phyloP scores from a whole-genome alignment of 2,888 invertebrate species.

The Torymus auratus region DNA sequence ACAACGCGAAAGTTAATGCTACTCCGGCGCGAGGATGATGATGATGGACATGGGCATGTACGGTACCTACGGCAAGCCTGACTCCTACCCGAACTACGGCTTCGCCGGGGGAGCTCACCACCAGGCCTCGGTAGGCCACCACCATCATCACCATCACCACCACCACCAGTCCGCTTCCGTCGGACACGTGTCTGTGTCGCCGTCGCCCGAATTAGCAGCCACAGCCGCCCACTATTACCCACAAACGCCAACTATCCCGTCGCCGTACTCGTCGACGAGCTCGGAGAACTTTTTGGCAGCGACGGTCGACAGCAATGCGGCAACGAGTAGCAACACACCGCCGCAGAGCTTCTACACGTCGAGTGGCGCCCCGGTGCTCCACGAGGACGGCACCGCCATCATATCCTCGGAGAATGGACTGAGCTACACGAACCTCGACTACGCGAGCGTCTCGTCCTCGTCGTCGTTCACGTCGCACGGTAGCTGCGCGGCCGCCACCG shows the following conservation, averaged over 20 bases:
- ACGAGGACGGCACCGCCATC: constrained; percentile 80
- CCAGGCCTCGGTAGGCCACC: constrained; percentile 67
- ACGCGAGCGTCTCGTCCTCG: constrained; percentile 78
- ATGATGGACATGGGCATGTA: constrained; percentile 91
- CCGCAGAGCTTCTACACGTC: constrained; percentile 72
- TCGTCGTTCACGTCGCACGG: constrained; percentile 65
- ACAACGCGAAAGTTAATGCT: constrained; percentile 65
- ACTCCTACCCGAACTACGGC: constrained; percentile 73
- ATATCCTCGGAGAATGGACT: constrained; percentile 91
- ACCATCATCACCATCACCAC: constrained; percentile 60
- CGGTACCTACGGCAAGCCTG: constrained; percentile 78
- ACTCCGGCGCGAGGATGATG: constrained; percentile 80
- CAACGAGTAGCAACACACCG: constrained; percentile 62
- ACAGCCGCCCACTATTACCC: constrained; percentile 71
- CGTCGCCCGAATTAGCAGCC: constrained; percentile 72
- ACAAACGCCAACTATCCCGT: constrained; percentile 70
- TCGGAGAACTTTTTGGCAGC: constrained; percentile 71
- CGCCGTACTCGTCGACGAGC: constrained; percentile 74
- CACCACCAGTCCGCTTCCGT: constrained; percentile 60
- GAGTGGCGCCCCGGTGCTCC: constrained; percentile 71
- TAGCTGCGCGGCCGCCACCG: constrained; percentile 59
- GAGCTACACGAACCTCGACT: constrained; percentile 93
- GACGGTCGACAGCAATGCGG: constrained; percentile 65
- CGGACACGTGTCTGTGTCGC: constrained; percentile 79
- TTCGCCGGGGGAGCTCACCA: constrained; percentile 64